These are phyloP conservation scores for Gracilinanus agilis DNA, from an alignment of 2,113 vertebrate genomes.

Conservation along the genomic window DNA sequence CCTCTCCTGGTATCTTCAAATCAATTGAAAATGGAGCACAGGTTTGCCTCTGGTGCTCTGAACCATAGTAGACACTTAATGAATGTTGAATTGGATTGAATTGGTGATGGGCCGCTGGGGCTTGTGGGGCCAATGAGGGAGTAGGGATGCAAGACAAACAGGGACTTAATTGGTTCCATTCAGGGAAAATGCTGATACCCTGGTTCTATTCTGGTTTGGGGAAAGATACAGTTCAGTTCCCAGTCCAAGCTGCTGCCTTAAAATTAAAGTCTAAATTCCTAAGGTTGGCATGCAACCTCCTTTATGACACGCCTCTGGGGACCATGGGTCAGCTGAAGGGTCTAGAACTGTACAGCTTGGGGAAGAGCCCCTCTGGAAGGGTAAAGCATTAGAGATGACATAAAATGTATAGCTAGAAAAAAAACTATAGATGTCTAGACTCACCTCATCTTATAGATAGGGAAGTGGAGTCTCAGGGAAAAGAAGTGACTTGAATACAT, in stretches of 20 bases:
- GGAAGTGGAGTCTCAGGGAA: background rate
- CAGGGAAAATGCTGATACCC: constrained; percentile 2
- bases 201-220: background rate
- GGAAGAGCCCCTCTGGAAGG: background rate
- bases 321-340: background rate
- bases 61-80: background rate
- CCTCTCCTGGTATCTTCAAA: background rate
- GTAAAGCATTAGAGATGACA: background rate
- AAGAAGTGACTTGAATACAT: background rate
- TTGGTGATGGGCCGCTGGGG: background rate
- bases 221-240: background rate
- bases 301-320: background rate
- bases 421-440: background rate
- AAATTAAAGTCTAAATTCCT: background rate
- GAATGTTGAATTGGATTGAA: background rate
- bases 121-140: background rate
- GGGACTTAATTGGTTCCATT: constrained; percentile 1
- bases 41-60: background rate
- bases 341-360: background rate
- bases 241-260: background rate
- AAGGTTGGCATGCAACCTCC: background rate
- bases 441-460: background rate
- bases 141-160: constrained; percentile 8
- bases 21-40: background rate
- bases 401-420: background rate